Conservation (phyloP, 64 coral and sea anemone species). For the Stylophora pistillata region DNA sequence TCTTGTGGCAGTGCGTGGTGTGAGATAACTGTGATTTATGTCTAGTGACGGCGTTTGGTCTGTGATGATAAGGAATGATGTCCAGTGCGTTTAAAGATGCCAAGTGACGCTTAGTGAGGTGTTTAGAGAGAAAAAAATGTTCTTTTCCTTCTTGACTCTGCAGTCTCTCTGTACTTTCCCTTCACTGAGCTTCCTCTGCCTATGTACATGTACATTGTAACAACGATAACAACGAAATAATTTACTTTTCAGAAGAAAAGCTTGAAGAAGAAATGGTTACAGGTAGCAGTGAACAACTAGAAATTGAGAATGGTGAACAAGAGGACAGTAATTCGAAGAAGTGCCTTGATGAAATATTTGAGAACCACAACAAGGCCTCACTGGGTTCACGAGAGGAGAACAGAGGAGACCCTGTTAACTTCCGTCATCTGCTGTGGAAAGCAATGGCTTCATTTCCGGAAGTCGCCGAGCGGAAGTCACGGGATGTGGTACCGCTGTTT, state of each 20-base stretch:
- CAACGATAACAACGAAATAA: background rate
- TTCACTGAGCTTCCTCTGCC: too few species aligned
- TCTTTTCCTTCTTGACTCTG: too few species aligned
- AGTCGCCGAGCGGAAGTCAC: conserved; percentile 68
- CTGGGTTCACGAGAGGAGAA: conserved; percentile 65
- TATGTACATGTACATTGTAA: background rate
- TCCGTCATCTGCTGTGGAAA: conserved; percentile 80
- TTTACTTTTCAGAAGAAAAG: conserved; percentile 16
- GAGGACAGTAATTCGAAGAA: background rate
- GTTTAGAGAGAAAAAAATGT: too few species aligned
- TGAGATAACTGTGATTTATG: too few species aligned
- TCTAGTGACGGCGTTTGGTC: too few species aligned
- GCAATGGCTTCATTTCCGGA: conserved; percentile 81
- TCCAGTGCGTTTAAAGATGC: too few species aligned
- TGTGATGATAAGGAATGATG: too few species aligned
- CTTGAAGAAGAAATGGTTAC: conserved; percentile 1
- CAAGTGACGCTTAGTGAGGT: too few species aligned
- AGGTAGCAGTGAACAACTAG: background rate
- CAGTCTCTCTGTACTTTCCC: too few species aligned
- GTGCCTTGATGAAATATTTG: conserved; percentile 57
- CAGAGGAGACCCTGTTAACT: conserved; percentile 78
- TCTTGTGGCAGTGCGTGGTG: too few species aligned
- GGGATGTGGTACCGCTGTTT: conserved; percentile 72
- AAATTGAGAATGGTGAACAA: background rate
- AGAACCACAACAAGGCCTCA: conserved; percentile 21